phyloP scores from a whole-genome alignment of 2,797 vertebrate genomes.

The Prunella strophiata region DNA sequence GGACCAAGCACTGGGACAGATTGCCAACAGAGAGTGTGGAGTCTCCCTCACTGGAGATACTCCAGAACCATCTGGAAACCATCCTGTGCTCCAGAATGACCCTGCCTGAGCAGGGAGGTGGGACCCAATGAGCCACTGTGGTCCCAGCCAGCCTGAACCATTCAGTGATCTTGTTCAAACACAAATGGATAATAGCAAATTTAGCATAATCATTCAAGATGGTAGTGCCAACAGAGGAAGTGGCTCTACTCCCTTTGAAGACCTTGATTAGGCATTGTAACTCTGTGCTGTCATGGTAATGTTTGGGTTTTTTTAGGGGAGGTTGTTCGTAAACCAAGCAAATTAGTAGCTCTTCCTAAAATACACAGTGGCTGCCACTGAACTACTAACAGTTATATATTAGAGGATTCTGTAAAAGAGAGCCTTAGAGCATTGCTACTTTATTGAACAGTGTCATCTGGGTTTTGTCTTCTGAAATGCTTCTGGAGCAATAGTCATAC shows the following conservation, averaged over 20 bases:
- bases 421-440: background rate
- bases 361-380: background rate
- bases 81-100: background rate
- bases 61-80: background rate
- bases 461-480: background rate
- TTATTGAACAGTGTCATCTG: background rate
- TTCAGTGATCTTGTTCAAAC: background rate
- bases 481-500: background rate
- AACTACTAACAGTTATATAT: background rate
- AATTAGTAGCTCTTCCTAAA: background rate
- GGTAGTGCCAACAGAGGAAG: background rate
- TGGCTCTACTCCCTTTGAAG: background rate
- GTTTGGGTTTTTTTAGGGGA: rapidly evolving
- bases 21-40: background rate
- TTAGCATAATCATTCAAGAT: too few relatives aligned
- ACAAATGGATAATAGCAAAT: background rate
- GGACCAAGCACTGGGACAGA: background rate
- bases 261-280: background rate
- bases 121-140: background rate
- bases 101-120: background rate
- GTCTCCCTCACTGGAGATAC: background rate
- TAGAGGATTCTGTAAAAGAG: background rate
- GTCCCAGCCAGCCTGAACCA: background rate
- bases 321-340: background rate
- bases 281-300: background rate